phyloP scores from a whole-genome alignment of 2,113 vertebrate genomes.

The Thunnus maccoyii region DNA sequence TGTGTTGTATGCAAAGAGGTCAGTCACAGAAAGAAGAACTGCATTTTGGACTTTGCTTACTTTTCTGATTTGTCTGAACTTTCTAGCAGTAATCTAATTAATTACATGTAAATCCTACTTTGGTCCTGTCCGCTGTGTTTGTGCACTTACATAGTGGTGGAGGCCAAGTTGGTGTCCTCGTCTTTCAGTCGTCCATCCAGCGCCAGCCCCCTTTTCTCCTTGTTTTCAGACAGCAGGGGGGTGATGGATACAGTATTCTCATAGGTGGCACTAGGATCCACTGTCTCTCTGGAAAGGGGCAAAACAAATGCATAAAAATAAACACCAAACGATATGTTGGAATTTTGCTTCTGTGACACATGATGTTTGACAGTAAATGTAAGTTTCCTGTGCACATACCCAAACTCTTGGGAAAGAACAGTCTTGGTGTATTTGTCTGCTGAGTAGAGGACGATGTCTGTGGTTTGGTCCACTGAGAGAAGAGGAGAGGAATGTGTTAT shows the following conservation, averaged over 20 bases:
- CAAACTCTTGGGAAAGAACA: constrained; percentile 88
- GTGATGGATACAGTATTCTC: constrained; percentile 85
- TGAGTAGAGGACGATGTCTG: constrained; percentile 93
- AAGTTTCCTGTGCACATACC: constrained; percentile 76
- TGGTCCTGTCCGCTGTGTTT: neutral
- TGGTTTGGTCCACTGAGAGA: constrained; percentile 91
- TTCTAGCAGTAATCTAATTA: neutral
- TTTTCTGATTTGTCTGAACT: neutral
- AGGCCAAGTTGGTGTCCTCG: constrained; percentile 94
- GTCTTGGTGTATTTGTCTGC: constrained; percentile 93
- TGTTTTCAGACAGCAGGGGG: constrained; percentile 85
- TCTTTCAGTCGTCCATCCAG: constrained; percentile 94
- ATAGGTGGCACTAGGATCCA: constrained; percentile 86
- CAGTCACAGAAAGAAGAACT: neutral
- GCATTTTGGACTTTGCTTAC: neutral
- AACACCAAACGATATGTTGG: neutral
- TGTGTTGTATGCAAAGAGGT: neutral
- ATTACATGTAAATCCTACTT: neutral
- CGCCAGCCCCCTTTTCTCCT: constrained; percentile 89
- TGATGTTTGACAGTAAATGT: neutral
- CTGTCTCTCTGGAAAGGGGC: constrained; percentile 83
- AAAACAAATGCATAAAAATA: neutral
- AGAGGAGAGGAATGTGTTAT: neutral
- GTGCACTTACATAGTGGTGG: constrained; percentile 88
- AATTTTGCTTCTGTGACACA: neutral